A percentile compares a stretch with the other conserved stretches of the same genome.
These are phyloP conservation scores for Diorhabda carinulata DNA, from an alignment of 1,140 invertebrate genomes.

Conservation along the genomic window DNA sequence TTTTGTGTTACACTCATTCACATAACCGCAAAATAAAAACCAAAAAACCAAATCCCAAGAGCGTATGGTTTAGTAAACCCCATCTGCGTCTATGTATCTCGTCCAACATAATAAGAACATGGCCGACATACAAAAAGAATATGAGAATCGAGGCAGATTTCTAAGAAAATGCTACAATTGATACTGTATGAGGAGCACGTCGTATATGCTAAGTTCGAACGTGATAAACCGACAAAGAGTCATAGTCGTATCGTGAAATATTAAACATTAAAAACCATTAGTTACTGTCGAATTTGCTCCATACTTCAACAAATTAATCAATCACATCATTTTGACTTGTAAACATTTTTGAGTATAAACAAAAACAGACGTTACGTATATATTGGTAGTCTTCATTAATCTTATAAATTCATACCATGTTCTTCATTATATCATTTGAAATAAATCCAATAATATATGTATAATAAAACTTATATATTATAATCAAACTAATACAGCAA, in stretches of 20 bases:
- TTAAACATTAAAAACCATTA: no score
- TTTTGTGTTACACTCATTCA: background rate
- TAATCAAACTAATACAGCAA: no score
- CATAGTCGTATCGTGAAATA: background rate
- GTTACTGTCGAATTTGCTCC: no score
- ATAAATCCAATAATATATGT: no score
- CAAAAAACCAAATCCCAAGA: background rate
- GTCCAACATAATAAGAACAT: background rate
- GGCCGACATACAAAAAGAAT: constrained; percentile 2
- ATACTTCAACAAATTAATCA: no score
- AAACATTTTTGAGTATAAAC: no score
- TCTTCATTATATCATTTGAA: no score
- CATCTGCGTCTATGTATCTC: background rate
- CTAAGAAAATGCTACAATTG: constrained; percentile 1
- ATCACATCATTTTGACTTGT: no score
- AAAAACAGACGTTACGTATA: no score
- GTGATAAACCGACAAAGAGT: background rate
- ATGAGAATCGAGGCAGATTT: background rate
- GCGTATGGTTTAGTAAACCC: background rate
- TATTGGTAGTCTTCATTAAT: no score
- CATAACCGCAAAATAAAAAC: constrained; percentile 2
- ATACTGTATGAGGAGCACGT: background rate
- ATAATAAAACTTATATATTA: no score
- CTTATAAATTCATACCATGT: no score
- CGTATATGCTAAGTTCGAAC: background rate